A percentile compares a stretch with the other conserved stretches of the same genome.
Evolutionary conservation across 2,797 vertebrate genomes (phyloP).

Genomic region (Sebastes diploproa): DNA sequence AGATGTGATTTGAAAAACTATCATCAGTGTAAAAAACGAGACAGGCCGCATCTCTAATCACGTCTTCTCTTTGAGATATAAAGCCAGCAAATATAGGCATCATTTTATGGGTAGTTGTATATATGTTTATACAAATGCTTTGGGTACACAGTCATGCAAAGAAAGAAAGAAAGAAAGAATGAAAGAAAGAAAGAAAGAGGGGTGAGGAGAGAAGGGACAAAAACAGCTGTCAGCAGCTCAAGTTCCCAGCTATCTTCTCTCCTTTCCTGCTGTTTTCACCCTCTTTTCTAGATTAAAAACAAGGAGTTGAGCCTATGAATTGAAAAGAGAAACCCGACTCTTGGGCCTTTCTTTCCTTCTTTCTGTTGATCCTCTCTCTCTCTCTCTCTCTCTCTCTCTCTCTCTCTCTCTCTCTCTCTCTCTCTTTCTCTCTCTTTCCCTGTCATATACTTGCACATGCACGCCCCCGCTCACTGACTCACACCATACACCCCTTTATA

Average conservation of each 20-base stretch:
- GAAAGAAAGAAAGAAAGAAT: neutral
- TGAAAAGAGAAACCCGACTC: conserved; percentile 71
- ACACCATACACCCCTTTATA: conserved; percentile 41
- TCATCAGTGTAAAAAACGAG: neutral
- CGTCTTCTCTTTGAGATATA: neutral
- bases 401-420: conserved; percentile 12
- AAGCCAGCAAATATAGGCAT: neutral
- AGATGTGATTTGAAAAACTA: conserved; percentile 50
- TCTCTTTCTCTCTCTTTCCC: neutral
- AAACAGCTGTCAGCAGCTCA: conserved; percentile 67
- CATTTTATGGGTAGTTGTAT: neutral
- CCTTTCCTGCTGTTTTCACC: conserved; percentile 67
- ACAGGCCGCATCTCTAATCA: conserved; percentile 2
- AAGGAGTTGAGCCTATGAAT: conserved; percentile 68
- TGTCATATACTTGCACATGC: conserved; percentile 36
- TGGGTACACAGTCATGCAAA: neutral
- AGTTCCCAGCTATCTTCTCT: conserved; percentile 65
- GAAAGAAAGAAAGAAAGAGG: neutral
- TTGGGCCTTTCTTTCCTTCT: conserved; percentile 58
- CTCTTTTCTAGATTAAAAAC: conserved; percentile 74
- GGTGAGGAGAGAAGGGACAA: conserved; percentile 51
- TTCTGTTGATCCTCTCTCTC: conserved; percentile 26
- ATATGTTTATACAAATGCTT: neutral
- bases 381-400: neutral
- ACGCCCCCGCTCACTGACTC: conserved; percentile 42